phyloP scores from a whole-genome alignment of 2,113 vertebrate species.

The Vanacampus margaritifer region DNA sequence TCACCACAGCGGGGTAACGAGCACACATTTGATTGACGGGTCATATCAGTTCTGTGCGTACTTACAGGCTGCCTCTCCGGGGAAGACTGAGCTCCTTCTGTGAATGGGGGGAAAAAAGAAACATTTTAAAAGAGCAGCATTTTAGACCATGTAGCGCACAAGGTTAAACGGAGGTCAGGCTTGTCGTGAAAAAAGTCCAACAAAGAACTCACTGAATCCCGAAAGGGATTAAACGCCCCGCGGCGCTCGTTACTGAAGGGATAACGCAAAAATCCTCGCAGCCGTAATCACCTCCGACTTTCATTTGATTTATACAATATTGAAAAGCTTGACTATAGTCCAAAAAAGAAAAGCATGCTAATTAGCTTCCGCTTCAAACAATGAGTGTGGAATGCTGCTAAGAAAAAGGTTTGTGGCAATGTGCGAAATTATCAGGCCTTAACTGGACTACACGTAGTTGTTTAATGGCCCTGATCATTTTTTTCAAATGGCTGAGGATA shows the following conservation, averaged over 20 bases:
- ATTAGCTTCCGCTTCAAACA: neutral
- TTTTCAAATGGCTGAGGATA: neutral
- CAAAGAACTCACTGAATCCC: slow-evolving; percentile 33
- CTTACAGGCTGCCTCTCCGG: slow-evolving; percentile 97
- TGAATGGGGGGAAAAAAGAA: slow-evolving; percentile 44
- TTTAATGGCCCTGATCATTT: neutral
- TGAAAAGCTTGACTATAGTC: neutral
- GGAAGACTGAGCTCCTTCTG: slow-evolving; percentile 99
- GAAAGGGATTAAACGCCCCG: slow-evolving; percentile 5
- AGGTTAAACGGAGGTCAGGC: slow-evolving; percentile 8
- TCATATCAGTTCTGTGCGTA: slow-evolving; percentile 52
- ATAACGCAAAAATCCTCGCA: slow-evolving; percentile 5
- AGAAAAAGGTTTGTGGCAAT: neutral
- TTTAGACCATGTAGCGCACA: neutral
- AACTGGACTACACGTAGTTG: neutral
- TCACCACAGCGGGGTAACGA: neutral
- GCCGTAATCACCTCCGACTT: neutral
- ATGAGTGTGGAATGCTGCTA: neutral
- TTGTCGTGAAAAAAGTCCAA: slow-evolving; percentile 15
- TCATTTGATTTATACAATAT: rapidly evolving
- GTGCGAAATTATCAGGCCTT: neutral
- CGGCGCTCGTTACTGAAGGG: slow-evolving; percentile 10
- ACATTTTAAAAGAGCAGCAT: slow-evolving; percentile 4
- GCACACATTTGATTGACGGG: neutral
- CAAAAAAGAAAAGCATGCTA: neutral